Conservation (phyloP, 2,113 vertebrate genomes). For the Colossoma macropomum region DNA sequence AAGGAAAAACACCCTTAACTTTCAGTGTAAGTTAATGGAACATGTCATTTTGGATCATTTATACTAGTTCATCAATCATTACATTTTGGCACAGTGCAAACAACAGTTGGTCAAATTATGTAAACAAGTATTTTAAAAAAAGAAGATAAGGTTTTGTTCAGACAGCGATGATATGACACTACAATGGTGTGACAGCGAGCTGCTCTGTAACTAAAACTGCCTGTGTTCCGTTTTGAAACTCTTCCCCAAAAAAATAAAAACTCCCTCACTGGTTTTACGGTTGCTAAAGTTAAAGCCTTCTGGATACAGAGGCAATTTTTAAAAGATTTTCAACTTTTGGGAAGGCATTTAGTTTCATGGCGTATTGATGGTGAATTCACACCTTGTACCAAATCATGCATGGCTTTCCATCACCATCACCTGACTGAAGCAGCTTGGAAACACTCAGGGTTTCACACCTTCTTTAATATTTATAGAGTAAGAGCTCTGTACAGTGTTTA, state of each 20-base stretch:
- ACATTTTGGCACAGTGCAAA: no score
- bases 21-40: no score
- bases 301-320: neutral
- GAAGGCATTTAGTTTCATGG: neutral
- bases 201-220: accelerated
- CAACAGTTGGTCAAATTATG: no score
- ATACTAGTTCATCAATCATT: no score
- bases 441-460: neutral
- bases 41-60: no score
- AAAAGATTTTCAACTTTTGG: neutral
- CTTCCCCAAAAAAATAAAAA: neutral
- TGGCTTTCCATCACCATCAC: neutral
- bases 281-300: neutral
- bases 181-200: neutral
- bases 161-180: no score
- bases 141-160: no score
- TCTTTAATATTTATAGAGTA: neutral
- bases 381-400: neutral
- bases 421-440: neutral
- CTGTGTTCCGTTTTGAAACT: no score
- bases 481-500: neutral
- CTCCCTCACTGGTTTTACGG: neutral
- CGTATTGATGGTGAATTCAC: neutral
- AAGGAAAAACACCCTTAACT: no score
- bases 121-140: no score